A percentile compares a stretch with the other conserved stretches of the same genome.
Conservation (phyloP, 2,888 invertebrate genomes). For the Zele albiditarsus region DNA sequence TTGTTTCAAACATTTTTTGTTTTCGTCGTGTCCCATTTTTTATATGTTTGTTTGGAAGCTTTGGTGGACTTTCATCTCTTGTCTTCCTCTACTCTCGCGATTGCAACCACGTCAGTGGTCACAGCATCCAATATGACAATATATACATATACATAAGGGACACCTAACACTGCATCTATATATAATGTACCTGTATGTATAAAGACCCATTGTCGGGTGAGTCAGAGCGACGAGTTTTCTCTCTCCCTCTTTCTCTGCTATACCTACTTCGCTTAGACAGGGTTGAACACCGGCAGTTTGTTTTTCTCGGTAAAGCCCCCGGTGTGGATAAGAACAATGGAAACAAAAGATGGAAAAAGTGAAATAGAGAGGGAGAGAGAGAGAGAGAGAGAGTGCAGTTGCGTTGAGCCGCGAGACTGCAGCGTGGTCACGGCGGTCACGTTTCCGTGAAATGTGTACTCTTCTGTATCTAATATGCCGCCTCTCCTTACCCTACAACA, state of each 20-base stretch:
- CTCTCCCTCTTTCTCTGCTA: constrained; percentile 43
- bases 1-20: neutral
- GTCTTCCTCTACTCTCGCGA: neutral
- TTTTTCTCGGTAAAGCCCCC: constrained; percentile 56
- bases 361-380: neutral
- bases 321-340: constrained; percentile 62
- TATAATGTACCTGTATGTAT: constrained; percentile 42
- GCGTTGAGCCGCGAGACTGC: constrained; percentile 56
- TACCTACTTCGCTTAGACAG: constrained; percentile 41
- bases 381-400: constrained; percentile 48
- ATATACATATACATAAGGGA: neutral
- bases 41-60: neutral
- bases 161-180: constrained; percentile 44
- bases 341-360: constrained; percentile 59
- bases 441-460: constrained; percentile 57
- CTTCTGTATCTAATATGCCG: constrained; percentile 15
- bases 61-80: neutral
- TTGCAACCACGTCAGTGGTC: constrained; percentile 1
- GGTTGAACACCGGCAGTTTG: constrained; percentile 53
- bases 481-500: constrained; percentile 18
- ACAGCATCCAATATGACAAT: neutral
- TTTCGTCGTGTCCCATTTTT: neutral
- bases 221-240: constrained; percentile 52
- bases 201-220: constrained; percentile 58
- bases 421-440: constrained; percentile 64